A percentile compares a stretch with the other conserved stretches of the same genome.
Evolutionary conservation across 2,888 invertebrate species (phyloP).

Genomic region (Patella depressa): DNA sequence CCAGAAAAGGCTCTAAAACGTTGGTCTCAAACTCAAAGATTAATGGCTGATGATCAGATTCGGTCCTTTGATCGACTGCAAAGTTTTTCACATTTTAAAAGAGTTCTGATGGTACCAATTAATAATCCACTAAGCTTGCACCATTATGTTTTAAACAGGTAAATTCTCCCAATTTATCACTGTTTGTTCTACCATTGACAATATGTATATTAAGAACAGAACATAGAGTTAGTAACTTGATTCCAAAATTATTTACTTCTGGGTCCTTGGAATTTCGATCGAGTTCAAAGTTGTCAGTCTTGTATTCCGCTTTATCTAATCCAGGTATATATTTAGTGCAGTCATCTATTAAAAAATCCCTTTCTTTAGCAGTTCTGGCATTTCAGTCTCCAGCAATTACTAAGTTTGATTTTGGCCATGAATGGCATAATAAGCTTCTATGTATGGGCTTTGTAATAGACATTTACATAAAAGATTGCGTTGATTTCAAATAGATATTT

Average conservation of each 20-base stretch:
- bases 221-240: neutral
- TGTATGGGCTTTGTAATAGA: no score
- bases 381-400: neutral
- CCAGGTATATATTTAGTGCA: constrained; percentile 4
- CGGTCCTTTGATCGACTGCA: no score
- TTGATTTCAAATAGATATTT: no score
- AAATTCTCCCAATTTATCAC: neutral
- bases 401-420: no score
- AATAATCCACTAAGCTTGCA: neutral
- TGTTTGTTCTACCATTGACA: neutral
- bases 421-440: no score
- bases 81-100: no score
- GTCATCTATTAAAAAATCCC: neutral
- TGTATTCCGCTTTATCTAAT: neutral
- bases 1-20: no score
- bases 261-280: neutral
- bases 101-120: no score
- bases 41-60: no score
- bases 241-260: neutral
- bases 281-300: neutral
- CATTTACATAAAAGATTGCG: no score
- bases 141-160: neutral
- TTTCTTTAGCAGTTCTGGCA: neutral
- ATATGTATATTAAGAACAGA: constrained; percentile 1
- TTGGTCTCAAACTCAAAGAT: no score